Evolutionary conservation across 2,888 invertebrate genomes (phyloP), one percentile per base, ranked within the genome.

Genomic region (Perizoma flavofasciatum): DNA sequence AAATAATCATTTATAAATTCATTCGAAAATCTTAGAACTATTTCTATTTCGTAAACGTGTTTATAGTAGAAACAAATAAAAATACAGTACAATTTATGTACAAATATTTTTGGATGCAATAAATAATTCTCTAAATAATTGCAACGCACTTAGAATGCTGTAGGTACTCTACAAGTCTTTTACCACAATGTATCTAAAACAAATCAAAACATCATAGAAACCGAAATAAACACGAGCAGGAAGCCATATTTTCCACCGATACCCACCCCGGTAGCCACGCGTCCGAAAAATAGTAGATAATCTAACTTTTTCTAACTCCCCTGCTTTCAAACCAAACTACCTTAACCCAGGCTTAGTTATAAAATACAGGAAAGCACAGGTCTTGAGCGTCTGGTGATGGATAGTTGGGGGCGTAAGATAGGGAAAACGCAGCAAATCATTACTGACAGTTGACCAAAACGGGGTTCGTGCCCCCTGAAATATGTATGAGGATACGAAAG

Each of bases 371-470:
- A 7, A 32, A 44, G 5, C 5, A 37, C 0, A 54, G 69, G 0
- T 62, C 83, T 65, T 45, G 41, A 43, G 74, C 74, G 57, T 62
- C 8, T 46, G 81, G 34, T 43, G 9, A 10, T 80, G 78, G 87
- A 9, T 6, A 5, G 6, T 53, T 68, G 68, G 72, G 74, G 91
- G 91, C 88, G 91, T 84, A 79, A 67, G 79, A 68, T 72, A 74
- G 85, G 87, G 87, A 85, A 83, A 85, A 77, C 79, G 84, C 83
- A 88, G 91, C 92, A 92, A 92, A 92, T 92, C 92, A 92, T 92
- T 91, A 89, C 89, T 92, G 92, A 92, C 92, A 92, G 92, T 90
- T 92, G 92, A 92, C 92, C 92, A 91, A 83, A 61, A 86, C 83
- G 86, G 92, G 90, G 90, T 83, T 85, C 77, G 81, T 71, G 74